A percentile compares a stretch with the other conserved stretches of the same genome.
Conservation (phyloP, 2,888 invertebrate species). For the Lithophane ornitopus region DNA sequence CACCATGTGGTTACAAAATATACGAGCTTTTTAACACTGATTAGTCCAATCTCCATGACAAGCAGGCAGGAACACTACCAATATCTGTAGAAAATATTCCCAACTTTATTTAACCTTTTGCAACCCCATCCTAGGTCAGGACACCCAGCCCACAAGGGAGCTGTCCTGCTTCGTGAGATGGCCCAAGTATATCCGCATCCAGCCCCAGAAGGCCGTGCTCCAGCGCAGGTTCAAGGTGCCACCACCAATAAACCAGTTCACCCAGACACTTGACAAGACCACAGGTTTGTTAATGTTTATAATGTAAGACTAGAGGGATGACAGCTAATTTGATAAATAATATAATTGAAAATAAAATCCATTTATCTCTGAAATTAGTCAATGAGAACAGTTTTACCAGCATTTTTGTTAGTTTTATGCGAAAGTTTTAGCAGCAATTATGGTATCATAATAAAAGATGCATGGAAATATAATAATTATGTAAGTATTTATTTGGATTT, state of each 20-base stretch:
- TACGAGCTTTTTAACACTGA: conserved; percentile 92
- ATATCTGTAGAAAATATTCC: not conserved
- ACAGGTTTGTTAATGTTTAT: conserved; percentile 92
- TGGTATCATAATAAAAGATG: not conserved
- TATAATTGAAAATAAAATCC: not conserved
- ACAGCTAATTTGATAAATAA: not conserved
- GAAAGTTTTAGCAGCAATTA: not conserved
- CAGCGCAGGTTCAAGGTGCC: conserved; percentile 99
- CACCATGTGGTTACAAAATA: conserved; percentile 85
- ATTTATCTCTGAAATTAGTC: not conserved
- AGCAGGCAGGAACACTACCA: too few species aligned
- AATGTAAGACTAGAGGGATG: not conserved
- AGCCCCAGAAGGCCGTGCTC: conserved; percentile 98
- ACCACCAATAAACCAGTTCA: conserved; percentile 99
- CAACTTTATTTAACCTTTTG: not conserved
- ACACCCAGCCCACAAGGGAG: conserved; percentile 99
- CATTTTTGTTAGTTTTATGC: not conserved
- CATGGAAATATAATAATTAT: not conserved
- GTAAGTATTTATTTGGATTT: not conserved
- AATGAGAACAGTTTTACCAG: not conserved
- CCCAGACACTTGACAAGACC: conserved; percentile 98
- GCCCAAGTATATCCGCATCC: conserved; percentile 99
- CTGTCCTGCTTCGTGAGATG: conserved; percentile 99
- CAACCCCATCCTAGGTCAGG: conserved; percentile 93
- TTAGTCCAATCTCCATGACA: conserved; percentile 65